phyloP scores from a whole-genome alignment of 2,113 vertebrate genomes.

The Chunga burmeisteri region DNA sequence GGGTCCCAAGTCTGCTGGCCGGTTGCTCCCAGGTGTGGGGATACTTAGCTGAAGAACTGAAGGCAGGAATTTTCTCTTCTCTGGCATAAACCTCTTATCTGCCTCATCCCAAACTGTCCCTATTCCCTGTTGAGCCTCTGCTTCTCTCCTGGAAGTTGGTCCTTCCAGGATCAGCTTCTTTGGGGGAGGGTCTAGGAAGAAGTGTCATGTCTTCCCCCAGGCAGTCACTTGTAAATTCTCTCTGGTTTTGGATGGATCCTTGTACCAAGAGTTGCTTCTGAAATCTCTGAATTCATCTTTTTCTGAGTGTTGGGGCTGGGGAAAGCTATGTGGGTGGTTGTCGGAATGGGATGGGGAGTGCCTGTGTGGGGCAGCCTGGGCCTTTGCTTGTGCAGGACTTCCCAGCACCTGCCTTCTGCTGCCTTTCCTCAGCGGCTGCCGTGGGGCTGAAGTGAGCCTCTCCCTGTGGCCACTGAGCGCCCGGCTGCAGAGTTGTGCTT shows the following conservation, averaged over 20 bases:
- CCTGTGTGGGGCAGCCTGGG: background rate
- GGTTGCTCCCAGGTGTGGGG: background rate
- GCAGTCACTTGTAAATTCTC: background rate
- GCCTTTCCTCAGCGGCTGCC: background rate
- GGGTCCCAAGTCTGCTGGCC: background rate
- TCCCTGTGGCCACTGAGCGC: background rate
- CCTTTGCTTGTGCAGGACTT: background rate
- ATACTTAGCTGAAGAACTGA: background rate
- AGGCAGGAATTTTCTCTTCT: constrained; percentile 61
- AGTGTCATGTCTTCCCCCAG: background rate
- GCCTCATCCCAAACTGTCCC: constrained; percentile 53
- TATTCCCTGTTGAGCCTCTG: constrained; percentile 16
- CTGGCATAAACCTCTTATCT: constrained; percentile 30
- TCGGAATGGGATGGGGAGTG: background rate
- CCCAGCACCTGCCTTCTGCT: background rate
- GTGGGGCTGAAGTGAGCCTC: background rate
- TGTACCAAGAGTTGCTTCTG: background rate
- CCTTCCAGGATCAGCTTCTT: constrained; percentile 39
- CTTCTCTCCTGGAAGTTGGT: constrained; percentile 50
- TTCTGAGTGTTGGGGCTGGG: background rate
- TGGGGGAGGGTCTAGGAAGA: constrained; percentile 1
- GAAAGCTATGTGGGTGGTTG: background rate
- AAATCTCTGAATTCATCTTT: constrained; percentile 19
- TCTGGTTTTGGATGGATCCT: background rate
- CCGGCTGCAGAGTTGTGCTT: background rate